These are phyloP conservation scores for Opisthograptis luteolata DNA, from an alignment of 2,888 invertebrate species.

Conservation along the genomic window DNA sequence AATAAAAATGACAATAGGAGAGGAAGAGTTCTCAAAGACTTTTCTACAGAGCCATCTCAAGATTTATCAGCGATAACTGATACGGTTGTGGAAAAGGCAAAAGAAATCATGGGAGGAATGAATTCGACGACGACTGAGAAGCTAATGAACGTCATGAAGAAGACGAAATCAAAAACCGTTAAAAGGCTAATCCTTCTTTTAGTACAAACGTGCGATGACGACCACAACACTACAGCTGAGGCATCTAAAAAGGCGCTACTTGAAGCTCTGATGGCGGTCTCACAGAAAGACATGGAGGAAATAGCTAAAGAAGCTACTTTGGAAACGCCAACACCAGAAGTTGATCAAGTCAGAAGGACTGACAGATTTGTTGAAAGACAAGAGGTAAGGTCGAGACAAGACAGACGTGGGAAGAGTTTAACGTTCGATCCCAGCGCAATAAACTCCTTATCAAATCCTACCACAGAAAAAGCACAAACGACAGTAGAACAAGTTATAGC, in stretches of 20 bases:
- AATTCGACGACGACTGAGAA: conserved; percentile 90
- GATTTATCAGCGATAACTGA: conserved; percentile 86
- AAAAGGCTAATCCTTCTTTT: conserved; percentile 89
- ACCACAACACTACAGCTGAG: conserved; percentile 88
- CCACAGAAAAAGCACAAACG: conserved; percentile 49
- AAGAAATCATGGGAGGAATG: conserved; percentile 89
- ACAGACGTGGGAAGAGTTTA: conserved; percentile 64
- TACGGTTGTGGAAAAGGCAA: conserved; percentile 87
- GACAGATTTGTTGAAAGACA: conserved; percentile 57
- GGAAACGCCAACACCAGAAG: conserved; percentile 52
- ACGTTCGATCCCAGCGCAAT: conserved; percentile 67
- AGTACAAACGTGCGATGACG: conserved; percentile 91
- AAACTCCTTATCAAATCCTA: conserved; percentile 70
- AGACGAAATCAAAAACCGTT: conserved; percentile 90
- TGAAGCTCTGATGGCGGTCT: conserved; percentile 87
- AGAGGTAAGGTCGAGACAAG: conserved; percentile 51
- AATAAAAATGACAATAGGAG: conserved; percentile 58
- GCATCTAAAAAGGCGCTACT: conserved; percentile 88
- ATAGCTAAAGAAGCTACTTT: conserved; percentile 65
- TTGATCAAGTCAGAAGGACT: conserved; percentile 55
- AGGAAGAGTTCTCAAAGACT: conserved; percentile 65
- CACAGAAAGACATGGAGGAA: conserved; percentile 82
- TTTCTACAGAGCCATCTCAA: conserved; percentile 82
- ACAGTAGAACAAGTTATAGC: conserved; percentile 52
- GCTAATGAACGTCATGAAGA: conserved; percentile 91